A percentile compares a stretch with the other conserved stretches of the same genome.
These are phyloP conservation scores for Lampropteryx suffumata DNA, from an alignment of 2,888 invertebrate species.

Conservation along the genomic window DNA sequence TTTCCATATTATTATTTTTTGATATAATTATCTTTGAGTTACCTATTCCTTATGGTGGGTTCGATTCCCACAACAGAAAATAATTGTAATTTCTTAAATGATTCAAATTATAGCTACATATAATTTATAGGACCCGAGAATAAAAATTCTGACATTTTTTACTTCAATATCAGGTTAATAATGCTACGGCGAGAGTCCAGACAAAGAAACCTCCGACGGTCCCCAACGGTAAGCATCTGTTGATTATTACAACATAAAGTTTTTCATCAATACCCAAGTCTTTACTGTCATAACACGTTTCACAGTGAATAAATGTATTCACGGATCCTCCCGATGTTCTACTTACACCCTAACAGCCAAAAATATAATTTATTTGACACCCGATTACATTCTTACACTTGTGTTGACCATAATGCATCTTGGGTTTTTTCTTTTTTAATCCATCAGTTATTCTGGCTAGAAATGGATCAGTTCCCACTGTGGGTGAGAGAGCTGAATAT, in stretches of 20 bases:
- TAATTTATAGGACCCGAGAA: constrained; percentile 29
- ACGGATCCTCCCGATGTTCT: constrained; percentile 19
- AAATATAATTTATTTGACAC: constrained; percentile 15
- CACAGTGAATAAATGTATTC: constrained; percentile 13
- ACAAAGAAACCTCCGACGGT: constrained; percentile 98
- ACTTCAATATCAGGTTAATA: constrained; percentile 93
- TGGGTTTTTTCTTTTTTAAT: constrained; percentile 70
- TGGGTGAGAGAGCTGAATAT: constrained; percentile 84
- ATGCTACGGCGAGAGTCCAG: constrained; percentile 99
- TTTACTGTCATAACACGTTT: constrained; percentile 25
- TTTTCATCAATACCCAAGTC: constrained; percentile 12
- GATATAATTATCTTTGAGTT: neutral
- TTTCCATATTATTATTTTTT: neutral
- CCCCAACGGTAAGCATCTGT: constrained; percentile 90
- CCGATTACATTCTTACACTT: constrained; percentile 26
- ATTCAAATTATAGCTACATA: constrained; percentile 51
- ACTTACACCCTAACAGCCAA: constrained; percentile 21
- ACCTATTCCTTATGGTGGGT: constrained; percentile 34
- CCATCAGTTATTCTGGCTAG: constrained; percentile 85
- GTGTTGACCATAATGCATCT: constrained; percentile 66
- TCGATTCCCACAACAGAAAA: constrained; percentile 42
- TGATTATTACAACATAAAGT: constrained; percentile 12
- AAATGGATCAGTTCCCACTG: constrained; percentile 85
- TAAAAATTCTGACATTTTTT: constrained; percentile 61
- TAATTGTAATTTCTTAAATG: constrained; percentile 19